Conservation (phyloP, 2,888 invertebrate species). For the Drosophila paranaensis region DNA sequence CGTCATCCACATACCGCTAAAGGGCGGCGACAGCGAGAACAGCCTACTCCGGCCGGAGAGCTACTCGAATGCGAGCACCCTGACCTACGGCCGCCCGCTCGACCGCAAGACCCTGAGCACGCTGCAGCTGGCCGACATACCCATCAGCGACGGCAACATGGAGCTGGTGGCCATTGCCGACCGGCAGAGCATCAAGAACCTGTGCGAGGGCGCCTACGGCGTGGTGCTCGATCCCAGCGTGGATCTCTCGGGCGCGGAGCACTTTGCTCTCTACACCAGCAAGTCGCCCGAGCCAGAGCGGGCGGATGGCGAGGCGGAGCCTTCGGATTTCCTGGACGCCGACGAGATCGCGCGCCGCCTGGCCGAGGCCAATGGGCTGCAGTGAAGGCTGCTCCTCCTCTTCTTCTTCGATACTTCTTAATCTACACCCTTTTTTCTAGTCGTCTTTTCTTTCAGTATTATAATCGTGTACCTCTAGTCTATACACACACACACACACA, state of each 20-base stretch:
- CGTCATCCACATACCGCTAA: conserved; percentile 88
- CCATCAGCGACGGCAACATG: conserved; percentile 86
- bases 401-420: conserved; percentile 34
- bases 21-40: conserved; percentile 86
- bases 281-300: conserved; percentile 92
- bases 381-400: conserved; percentile 47
- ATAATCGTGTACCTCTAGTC: conserved; percentile 40
- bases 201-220: conserved; percentile 84
- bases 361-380: conserved; percentile 81
- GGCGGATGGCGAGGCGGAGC: conserved; percentile 90
- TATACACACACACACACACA: conserved; percentile 25
- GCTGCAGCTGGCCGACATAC: conserved; percentile 84
- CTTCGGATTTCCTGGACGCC: conserved; percentile 87
- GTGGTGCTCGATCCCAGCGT: conserved; percentile 86
- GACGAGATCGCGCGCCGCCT: conserved; percentile 84
- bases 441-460: conserved; percentile 75
- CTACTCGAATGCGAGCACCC: conserved; percentile 82
- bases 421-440: conserved; percentile 58
- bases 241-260: conserved; percentile 93
- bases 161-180: conserved; percentile 87
- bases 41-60: conserved; percentile 85
- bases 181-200: conserved; percentile 84
- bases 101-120: conserved; percentile 85
- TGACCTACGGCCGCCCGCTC: conserved; percentile 82
- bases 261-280: conserved; percentile 94